phyloP scores from a whole-genome alignment of 2,888 invertebrate genomes.

The Nemurella pictetii region DNA sequence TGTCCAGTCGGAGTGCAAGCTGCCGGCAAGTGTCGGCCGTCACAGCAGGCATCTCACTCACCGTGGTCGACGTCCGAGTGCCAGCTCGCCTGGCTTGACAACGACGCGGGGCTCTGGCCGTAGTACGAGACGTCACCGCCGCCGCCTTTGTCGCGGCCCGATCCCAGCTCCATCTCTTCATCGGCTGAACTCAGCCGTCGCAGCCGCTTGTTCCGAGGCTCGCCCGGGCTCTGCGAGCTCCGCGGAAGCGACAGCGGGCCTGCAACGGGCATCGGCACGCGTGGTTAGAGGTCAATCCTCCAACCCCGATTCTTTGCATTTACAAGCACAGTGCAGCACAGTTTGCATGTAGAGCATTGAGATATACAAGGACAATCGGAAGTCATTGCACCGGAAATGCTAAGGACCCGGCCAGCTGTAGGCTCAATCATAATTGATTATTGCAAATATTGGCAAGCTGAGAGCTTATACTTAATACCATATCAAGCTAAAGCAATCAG shows the following conservation, averaged over 20 bases:
- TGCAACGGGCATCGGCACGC: no score
- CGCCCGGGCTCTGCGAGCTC: slow-evolving; percentile 53
- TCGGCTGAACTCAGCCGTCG: slow-evolving; percentile 59
- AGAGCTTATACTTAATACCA: no score
- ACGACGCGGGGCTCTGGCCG: slow-evolving; percentile 56
- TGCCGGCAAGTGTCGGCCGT: neutral
- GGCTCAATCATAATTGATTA: no score
- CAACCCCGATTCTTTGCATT: no score
- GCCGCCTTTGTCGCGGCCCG: slow-evolving; percentile 50
- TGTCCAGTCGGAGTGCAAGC: neutral
- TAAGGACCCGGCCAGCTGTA: no score
- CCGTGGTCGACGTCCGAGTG: slow-evolving; percentile 59
- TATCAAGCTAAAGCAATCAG: no score
- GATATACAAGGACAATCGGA: no score
- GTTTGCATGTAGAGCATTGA: no score
- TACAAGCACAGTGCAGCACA: no score
- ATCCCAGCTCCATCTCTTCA: slow-evolving; percentile 55
- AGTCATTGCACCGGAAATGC: no score
- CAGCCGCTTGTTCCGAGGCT: slow-evolving; percentile 57
- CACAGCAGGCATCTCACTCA: slow-evolving; percentile 42
- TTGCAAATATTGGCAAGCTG: no score
- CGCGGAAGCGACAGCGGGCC: slow-evolving; percentile 53
- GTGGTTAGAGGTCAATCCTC: neutral
- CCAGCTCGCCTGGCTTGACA: slow-evolving; percentile 54
- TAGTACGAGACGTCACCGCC: slow-evolving; percentile 55